Percentiles rank a stretch among this genome's conserved stretches.
phyloP scores from a whole-genome alignment of 2,797 vertebrate species.

The Anas flavirostris region DNA sequence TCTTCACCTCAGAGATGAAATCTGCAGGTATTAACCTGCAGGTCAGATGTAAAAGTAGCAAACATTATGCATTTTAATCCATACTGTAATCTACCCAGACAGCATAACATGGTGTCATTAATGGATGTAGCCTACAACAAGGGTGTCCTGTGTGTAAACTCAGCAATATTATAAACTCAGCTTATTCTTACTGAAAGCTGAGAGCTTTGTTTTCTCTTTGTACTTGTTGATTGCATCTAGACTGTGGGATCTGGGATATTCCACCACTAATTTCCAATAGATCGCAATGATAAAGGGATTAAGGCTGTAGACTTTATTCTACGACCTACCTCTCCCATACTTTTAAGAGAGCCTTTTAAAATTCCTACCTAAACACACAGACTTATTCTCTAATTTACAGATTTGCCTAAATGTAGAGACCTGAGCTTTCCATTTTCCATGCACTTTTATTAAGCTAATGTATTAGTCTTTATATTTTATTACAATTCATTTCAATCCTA shows the following conservation, averaged over 20 bases:
- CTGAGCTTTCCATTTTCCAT: not conserved
- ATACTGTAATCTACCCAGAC: not conserved
- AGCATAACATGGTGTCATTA: not conserved
- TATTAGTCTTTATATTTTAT: not conserved
- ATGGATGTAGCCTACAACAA: not conserved
- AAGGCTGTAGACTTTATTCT: not conserved
- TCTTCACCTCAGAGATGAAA: not conserved
- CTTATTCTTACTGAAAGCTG: not conserved
- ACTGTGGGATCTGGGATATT: not conserved
- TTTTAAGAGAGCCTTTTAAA: not conserved
- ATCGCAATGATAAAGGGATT: not conserved
- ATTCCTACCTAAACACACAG: not conserved
- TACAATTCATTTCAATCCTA: not conserved
- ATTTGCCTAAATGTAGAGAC: not conserved
- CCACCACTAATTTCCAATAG: not conserved
- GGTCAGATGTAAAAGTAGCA: not conserved
- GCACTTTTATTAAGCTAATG: not conserved
- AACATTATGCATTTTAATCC: not conserved
- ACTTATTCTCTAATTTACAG: not conserved
- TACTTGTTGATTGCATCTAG: not conserved
- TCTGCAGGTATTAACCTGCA: not conserved
- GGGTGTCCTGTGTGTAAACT: not conserved
- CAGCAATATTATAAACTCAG: not conserved
- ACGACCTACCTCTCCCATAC: not conserved
- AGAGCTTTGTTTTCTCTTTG: not conserved